A percentile compares a stretch with the other conserved stretches of the same genome.
Evolutionary conservation across 2,113 vertebrate genomes (phyloP).

Genomic region (Dryoscopus gambensis): DNA sequence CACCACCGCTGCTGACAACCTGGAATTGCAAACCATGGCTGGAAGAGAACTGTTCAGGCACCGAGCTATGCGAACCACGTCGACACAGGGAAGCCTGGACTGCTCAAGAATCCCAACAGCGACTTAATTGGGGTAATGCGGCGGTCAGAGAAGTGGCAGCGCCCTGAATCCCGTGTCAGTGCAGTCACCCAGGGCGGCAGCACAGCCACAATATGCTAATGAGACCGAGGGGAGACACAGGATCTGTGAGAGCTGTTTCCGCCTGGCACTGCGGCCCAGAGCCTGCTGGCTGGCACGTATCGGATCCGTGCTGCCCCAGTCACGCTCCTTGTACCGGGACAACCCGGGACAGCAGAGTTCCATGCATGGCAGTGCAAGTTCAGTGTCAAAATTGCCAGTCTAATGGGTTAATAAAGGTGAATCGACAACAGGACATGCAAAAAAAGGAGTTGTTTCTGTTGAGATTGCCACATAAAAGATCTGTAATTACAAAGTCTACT

Average conservation of each 20-base stretch:
- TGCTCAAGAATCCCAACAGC: background rate
- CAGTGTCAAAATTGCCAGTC: background rate
- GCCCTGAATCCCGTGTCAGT: background rate
- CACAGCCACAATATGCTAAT: conserved; percentile 5
- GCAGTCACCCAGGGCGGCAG: conserved; percentile 7
- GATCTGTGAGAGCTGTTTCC: background rate
- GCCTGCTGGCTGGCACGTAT: conserved; percentile 52
- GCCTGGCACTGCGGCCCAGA: background rate
- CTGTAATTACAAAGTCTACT: background rate
- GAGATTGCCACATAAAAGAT: background rate
- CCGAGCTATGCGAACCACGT: background rate
- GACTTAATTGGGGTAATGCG: conserved; percentile 59
- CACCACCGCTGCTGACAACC: background rate
- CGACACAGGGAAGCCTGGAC: background rate
- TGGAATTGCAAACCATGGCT: background rate
- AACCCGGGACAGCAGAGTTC: background rate
- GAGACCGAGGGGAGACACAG: background rate
- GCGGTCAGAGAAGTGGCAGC: background rate
- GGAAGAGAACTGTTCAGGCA: background rate
- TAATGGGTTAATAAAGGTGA: background rate
- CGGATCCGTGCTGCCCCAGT: background rate
- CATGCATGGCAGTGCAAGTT: fast-evolving
- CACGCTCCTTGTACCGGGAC: fast-evolving
- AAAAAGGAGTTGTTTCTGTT: background rate
- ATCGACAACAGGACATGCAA: fast-evolving